Conservation (phyloP, 30 jellyfish, hydroid and myxozoan species). For the Sanderia malayensis region DNA sequence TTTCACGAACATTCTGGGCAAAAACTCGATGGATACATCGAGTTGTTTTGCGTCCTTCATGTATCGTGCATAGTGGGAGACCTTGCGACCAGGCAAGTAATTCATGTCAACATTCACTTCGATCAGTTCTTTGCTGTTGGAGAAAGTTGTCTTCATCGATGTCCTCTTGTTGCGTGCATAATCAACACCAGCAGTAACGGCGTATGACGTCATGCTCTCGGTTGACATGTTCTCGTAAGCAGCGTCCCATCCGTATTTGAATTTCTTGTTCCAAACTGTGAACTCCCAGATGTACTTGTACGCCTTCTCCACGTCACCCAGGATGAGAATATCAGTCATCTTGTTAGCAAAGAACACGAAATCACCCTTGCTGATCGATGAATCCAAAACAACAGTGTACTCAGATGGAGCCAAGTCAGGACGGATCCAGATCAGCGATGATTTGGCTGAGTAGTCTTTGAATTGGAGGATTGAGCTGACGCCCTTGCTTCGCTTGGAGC, state of each 20-base stretch:
- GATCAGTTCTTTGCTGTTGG: slow-evolving; percentile 47
- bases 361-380: slow-evolving; percentile 35
- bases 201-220: slow-evolving; percentile 49
- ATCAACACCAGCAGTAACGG: slow-evolving; percentile 52
- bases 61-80: slow-evolving; percentile 58
- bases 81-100: slow-evolving; percentile 73
- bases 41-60: slow-evolving; percentile 39
- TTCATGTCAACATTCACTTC: slow-evolving; percentile 61
- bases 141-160: slow-evolving; percentile 52
- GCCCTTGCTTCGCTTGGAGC: slow-evolving; percentile 43
- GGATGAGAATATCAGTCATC: slow-evolving; percentile 35
- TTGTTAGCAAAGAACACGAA: slow-evolving; percentile 43
- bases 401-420: slow-evolving; percentile 31
- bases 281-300: slow-evolving; percentile 51
- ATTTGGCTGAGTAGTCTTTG: slow-evolving; percentile 47
- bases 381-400: slow-evolving; percentile 40
- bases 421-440: slow-evolving; percentile 14
- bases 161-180: slow-evolving; percentile 63
- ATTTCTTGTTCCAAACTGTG: slow-evolving; percentile 68
- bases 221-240: slow-evolving; percentile 60
- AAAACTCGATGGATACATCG: slow-evolving; percentile 71
- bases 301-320: slow-evolving; percentile 48
- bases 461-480: slow-evolving; percentile 15
- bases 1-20: slow-evolving; percentile 88
- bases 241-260: slow-evolving; percentile 83